These are phyloP conservation scores for Pentalonia nigronervosa DNA, from an alignment of 1,140 invertebrate genomes.

Conservation along the genomic window DNA sequence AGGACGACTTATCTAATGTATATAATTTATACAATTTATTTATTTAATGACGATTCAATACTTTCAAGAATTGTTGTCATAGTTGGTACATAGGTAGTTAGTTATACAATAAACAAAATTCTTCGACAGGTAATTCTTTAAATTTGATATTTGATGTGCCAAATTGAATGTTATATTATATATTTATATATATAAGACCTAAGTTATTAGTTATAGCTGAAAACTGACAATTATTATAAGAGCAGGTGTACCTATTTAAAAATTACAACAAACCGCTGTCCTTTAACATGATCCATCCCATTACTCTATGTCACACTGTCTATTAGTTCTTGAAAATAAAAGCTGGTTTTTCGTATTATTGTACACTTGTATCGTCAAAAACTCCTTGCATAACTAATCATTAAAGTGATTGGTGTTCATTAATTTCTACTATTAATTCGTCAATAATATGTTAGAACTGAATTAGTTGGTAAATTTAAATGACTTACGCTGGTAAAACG, in stretches of 20 bases:
- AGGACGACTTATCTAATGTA: neutral
- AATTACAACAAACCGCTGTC: neutral
- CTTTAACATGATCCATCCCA: neutral
- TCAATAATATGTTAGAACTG: too few relatives aligned
- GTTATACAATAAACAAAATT: neutral
- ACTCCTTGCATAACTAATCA: too few relatives aligned
- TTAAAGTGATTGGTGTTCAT: too few relatives aligned
- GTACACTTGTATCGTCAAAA: too few relatives aligned
- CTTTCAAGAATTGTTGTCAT: neutral
- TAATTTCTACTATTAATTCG: too few relatives aligned
- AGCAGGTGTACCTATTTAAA: neutral
- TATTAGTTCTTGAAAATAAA: neutral
- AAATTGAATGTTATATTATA: neutral
- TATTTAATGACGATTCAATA: neutral
- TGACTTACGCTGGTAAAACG: too few relatives aligned
- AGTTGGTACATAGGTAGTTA: neutral
- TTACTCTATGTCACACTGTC: neutral
- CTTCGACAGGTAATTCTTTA: neutral
- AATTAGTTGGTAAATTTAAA: too few relatives aligned
- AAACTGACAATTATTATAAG: neutral
- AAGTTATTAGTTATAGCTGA: neutral
- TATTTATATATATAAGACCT: neutral
- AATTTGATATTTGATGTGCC: neutral
- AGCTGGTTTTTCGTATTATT: neutral
- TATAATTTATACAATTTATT: neutral